Conservation (phyloP, 2,797 vertebrate genomes). For the Gorsachius magnificus region DNA sequence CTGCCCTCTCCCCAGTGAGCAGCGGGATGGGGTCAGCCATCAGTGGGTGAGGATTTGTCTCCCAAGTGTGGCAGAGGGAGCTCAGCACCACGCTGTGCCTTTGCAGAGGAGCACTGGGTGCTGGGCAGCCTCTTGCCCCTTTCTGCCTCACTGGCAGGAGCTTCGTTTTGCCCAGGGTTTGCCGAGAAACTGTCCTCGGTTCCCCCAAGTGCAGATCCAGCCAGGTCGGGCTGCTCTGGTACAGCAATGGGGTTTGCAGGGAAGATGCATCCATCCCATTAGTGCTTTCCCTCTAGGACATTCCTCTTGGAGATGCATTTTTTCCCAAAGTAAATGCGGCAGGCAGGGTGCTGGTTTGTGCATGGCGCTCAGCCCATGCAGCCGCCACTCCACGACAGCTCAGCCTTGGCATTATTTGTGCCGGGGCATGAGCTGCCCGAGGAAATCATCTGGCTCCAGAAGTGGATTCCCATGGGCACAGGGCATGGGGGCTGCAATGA, state of each 20-base stretch:
- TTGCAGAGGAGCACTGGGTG: not conserved
- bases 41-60: not conserved
- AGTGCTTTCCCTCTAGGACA: not conserved
- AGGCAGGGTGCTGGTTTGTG: not conserved
- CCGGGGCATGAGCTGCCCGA: accelerated
- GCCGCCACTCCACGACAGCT: accelerated
- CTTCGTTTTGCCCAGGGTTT: not conserved
- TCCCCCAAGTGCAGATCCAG: not conserved
- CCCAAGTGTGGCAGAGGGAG: not conserved
- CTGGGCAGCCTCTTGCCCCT: not conserved
- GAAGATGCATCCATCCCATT: not conserved
- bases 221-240: not conserved
- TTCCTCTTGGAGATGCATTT: not conserved
- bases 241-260: not conserved
- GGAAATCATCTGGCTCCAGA: not conserved
- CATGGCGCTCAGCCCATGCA: not conserved
- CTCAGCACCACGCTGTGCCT: not conserved
- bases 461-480: not conserved
- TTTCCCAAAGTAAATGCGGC: not conserved
- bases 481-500: not conserved
- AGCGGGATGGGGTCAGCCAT: not conserved
- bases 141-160: not conserved
- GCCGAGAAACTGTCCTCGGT: not conserved
- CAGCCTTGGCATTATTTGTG: not conserved
- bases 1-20: not conserved